phyloP scores from a whole-genome alignment of 2,113 vertebrate genomes.

The Andinoacara biseriatus region DNA sequence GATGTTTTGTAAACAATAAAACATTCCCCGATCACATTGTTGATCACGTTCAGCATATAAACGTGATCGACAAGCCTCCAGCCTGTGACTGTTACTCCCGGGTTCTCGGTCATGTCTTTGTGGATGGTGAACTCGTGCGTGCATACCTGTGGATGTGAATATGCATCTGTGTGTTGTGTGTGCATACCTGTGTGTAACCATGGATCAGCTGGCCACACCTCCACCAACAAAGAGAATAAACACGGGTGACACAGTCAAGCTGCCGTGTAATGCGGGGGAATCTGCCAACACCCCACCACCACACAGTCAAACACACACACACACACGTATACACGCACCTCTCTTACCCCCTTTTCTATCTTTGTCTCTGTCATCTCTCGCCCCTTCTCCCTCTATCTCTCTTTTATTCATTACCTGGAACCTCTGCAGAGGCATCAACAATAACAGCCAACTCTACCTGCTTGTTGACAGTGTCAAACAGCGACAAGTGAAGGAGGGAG shows the following conservation, averaged over 20 bases:
- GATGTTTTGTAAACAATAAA: not conserved
- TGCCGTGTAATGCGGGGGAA: constrained; percentile 69
- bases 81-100: too few species aligned
- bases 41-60: too few species aligned
- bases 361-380: constrained; percentile 59
- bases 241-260: constrained; percentile 74
- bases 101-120: not conserved
- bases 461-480: constrained; percentile 78
- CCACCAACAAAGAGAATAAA: constrained; percentile 74
- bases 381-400: constrained; percentile 55
- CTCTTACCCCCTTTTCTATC: constrained; percentile 46
- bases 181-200: constrained; percentile 2
- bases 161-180: constrained; percentile 2
- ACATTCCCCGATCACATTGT: too few species aligned
- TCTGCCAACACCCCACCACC: constrained; percentile 44
- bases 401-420: constrained; percentile 78
- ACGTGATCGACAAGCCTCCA: not conserved
- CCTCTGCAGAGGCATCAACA: constrained; percentile 70
- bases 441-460: constrained; percentile 76
- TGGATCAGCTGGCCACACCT: constrained; percentile 46
- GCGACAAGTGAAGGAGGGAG: constrained; percentile 60
- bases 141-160: constrained; percentile 3
- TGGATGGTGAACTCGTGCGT: not conserved
- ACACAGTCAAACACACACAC: not conserved
- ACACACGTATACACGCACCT: not conserved